phyloP scores from a whole-genome alignment of 2,797 vertebrate genomes.

The Cephalopachus bancanus region DNA sequence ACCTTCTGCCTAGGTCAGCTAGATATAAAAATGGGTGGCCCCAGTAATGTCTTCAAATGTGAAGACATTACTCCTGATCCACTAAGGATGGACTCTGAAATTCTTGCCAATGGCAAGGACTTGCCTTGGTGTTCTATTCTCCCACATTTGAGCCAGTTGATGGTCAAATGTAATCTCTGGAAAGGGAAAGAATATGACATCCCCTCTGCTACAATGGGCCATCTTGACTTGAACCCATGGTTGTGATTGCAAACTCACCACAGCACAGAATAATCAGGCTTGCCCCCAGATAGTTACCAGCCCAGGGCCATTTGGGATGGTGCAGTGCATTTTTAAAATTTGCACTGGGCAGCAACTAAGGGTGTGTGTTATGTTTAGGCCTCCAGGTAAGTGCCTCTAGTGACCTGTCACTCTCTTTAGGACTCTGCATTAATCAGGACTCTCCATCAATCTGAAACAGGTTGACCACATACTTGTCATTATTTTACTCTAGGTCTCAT shows the following conservation, averaged over 20 bases:
- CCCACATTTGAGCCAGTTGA: background rate
- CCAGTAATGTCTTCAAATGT: background rate
- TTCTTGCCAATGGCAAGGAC: background rate
- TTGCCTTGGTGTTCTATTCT: background rate
- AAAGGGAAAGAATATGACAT: background rate
- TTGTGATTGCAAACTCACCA: background rate
- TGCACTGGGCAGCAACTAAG: background rate
- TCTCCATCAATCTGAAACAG: conserved; percentile 5
- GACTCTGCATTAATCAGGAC: background rate
- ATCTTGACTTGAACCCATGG: background rate
- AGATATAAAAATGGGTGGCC: background rate
- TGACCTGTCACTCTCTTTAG: background rate
- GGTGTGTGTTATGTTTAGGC: background rate
- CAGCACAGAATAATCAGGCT: background rate
- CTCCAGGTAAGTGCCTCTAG: background rate
- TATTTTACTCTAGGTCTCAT: background rate
- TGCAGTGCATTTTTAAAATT: background rate
- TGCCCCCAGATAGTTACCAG: background rate
- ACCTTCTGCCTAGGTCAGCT: background rate
- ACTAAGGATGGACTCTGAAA: background rate
- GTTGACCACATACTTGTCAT: background rate
- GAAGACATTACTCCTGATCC: background rate
- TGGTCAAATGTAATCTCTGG: background rate
- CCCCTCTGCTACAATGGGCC: background rate
- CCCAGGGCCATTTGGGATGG: background rate